Evolutionary conservation across 2,888 invertebrate species (phyloP), one percentile per base, ranked within the genome.

Genomic region (Diaprepes abbreviatus): DNA sequence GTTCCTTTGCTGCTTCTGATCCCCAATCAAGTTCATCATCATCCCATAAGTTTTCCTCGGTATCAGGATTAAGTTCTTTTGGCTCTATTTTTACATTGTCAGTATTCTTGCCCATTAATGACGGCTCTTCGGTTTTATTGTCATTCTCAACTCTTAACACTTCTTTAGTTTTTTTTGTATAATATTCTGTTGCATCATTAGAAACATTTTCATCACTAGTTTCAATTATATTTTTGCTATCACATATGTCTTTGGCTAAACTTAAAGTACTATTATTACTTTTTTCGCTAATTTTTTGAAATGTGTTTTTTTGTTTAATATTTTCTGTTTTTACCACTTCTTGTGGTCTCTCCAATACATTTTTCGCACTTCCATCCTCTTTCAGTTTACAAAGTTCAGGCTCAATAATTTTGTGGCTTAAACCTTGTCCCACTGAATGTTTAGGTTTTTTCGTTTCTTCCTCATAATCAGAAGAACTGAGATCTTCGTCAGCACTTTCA

Each of bases 401-500:
- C 33, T 59, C 70, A 52, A 45, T 52, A 17, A 38, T 43, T 36
- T 70, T 60, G n/a, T 3, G n/a, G 14, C 10, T 35, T 48, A 12
- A 0, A 14, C 16, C 14, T 50, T 48, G 35, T n/a, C 21, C 38
- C 10, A 48, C 58, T 36, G 14, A 43, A 35, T 48, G 45, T 31
- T 9, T 75, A 50, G 14, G 31, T 31, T 48, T 19, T 10, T 33
- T 12, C 12, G 28, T 67, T 59, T 67, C 59, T 35, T 66, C 66
- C 82, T 82, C 83, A 14, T 84, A 78, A 60, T 83, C 84, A 62
- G 85, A 85, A 2, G 63, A 64, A 28, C 89, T 89, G 72, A 86
- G 84, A 31, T 90, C 91, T 79, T 93, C 92, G 77, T 92, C 92
- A 3, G 92, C 92, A 84, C 92, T 92, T 83, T 92, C 91, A 80